phyloP scores from a whole-genome alignment of 2,888 invertebrate genomes.

The Hirtodrosophila cameraria region DNA sequence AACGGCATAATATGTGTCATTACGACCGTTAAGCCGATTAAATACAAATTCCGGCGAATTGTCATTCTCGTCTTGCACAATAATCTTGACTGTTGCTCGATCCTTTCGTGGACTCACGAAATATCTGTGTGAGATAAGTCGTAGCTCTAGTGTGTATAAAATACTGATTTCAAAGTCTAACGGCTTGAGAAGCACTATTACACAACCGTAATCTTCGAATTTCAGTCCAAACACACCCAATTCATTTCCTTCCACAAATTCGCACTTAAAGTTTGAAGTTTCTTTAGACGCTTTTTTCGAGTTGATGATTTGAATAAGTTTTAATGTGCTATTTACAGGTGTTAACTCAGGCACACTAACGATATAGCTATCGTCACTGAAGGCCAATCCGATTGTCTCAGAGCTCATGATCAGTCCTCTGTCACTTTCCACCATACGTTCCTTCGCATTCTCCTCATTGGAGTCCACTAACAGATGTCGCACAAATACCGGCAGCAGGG shows the following conservation, averaged over 20 bases:
- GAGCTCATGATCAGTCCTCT: constrained; percentile 79
- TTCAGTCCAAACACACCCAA: constrained; percentile 88
- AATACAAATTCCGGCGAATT: constrained; percentile 93
- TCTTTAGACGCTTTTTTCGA: constrained; percentile 81
- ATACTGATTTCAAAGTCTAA: constrained; percentile 92
- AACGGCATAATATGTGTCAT: constrained; percentile 91
- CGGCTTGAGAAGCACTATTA: constrained; percentile 88
- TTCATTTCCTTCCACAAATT: constrained; percentile 91
- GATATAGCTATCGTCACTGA: constrained; percentile 93
- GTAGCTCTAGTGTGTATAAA: constrained; percentile 90
- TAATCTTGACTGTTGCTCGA: constrained; percentile 90
- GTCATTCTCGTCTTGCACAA: constrained; percentile 94
- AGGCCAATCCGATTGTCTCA: constrained; percentile 88
- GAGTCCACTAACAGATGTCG: constrained; percentile 91
- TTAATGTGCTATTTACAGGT: constrained; percentile 82
- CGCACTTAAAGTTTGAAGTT: constrained; percentile 88
- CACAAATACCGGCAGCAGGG: constrained; percentile 92
- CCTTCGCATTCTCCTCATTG: constrained; percentile 84
- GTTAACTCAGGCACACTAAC: constrained; percentile 90
- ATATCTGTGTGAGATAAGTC: constrained; percentile 91
- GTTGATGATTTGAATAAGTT: constrained; percentile 84
- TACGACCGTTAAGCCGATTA: constrained; percentile 86
- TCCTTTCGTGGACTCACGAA: constrained; percentile 91
- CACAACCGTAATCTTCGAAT: constrained; percentile 92
- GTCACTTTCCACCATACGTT: constrained; percentile 57